Base-by-base conservation (phyloP, 2,888 invertebrate genomes). In the Theretra japonica region DNA sequence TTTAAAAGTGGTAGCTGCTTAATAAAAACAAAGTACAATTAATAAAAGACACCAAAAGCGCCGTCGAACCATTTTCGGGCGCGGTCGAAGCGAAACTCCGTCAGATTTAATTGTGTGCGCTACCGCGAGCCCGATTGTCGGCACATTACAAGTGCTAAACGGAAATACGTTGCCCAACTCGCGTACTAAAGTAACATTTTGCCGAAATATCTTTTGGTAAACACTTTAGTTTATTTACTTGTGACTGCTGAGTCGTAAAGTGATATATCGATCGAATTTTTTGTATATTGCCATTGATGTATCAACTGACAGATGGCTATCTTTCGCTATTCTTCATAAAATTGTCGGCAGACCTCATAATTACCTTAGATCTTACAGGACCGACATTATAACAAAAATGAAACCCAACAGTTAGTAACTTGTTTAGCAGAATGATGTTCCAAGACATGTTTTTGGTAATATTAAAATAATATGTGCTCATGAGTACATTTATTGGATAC, bases 71-170 rank as follows among this genome's bases (percentile, higher is more conserved):
- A 30, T n/a, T 60, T 60, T 60, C 60, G 60, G 7, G 8, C 30
- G 33, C n/a, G 53, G n/a, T n/a, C 60, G 30, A 33, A 60, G 30
- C 25, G 59, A 28, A 33, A 30, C 19, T 30, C 30, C 8, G 60
- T 30, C 30, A 2, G 33, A 33, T 60, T 60, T 60, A 30, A 60
- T 60, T 33, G 30, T 30, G 30, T 30, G 33, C 60, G n/a, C 19
- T 7, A n/a, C 60, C n/a, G 60, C 33, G n/a, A 59, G 30, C 33
- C 33, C n/a, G 30, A 53, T 53, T 60, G 30, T 60, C n/a, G 60
- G 60, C 60, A 60, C 33, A 28, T 19, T 59, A 28, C 25, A 19
- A 28, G n/a, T n/a, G n/a, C 19, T 30, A 60, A 60, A n/a, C n/a
- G n/a, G 60, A 30, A 60, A 19, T 30, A n/a, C n/a, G n/a, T 53